Base-by-base conservation (phyloP, 2,797 vertebrate species). In the Calcarius lapponicus region DNA sequence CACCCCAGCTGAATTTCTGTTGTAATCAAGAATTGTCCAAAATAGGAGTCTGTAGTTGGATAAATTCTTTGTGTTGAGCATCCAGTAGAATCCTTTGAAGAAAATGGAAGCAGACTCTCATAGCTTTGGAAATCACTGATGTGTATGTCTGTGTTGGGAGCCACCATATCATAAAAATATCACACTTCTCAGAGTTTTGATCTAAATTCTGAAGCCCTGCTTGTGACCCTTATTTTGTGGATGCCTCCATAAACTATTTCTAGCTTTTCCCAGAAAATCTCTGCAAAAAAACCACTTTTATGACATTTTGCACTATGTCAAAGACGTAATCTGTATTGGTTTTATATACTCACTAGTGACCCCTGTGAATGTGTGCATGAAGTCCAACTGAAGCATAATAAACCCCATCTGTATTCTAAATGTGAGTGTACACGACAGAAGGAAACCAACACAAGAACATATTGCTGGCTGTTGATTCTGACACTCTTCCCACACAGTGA, bases 401-500 rank as follows among this genome's bases (percentile, higher is more conserved):
- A 86, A 93, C 18, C 34, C 40, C 34, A 7, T 80, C 65, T 69
- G 45, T 70, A 36, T 79, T 72, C 83, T 61, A 71, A 54, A 64
- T 61, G 43, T 47, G 58, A 86, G 42, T 20, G 32, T 42, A 31
- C 5, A 4, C 2, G 48, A 80, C 76, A 86, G 88, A 86, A 88
- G 76, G 73, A 90, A 90, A 54, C 61, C 73, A 69, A 36, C 57
- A 75, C 66, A 81, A 19, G 71, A 72, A 50, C 66, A 74, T 86
- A 80, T 66, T 95, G 80, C 73, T 95, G 83, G 57, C 70, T 92
- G 86, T 93, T 96, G 92, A 42, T 93, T 86, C 95, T 93, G 61
- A 79, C 76, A 7, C 42, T 71, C 80, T 66, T 94, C 90, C 60
- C 80, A 86, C 90, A 65, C 26, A 45, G 8, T 10, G 54, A 54